phyloP scores from a whole-genome alignment of 2,888 invertebrate genomes.

The Himalopsyche anomala region DNA sequence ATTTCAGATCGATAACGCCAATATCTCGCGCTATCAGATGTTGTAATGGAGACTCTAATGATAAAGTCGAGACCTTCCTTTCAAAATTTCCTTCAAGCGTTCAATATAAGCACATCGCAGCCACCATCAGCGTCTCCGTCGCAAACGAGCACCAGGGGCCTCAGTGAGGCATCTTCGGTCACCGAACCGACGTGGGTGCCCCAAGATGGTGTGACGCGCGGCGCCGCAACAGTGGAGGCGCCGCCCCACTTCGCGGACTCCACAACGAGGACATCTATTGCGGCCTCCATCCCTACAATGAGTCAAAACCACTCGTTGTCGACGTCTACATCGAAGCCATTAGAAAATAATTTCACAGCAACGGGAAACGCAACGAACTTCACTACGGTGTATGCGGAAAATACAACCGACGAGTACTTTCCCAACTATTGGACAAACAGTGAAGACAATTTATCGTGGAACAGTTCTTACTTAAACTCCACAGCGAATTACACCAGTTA shows the following conservation, averaged over 20 bases:
- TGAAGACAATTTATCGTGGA: conserved; percentile 76
- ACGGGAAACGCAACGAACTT: conserved; percentile 66
- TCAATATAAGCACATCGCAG: conserved; percentile 67
- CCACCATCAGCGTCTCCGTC: conserved; percentile 58
- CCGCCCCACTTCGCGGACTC: conserved; percentile 47
- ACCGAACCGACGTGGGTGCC: conserved; percentile 67
- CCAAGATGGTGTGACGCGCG: conserved; percentile 70
- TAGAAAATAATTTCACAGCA: conserved; percentile 56
- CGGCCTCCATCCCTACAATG: conserved; percentile 53
- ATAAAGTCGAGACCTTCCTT: conserved; percentile 70
- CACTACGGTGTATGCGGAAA: conserved; percentile 68
- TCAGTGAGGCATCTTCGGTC: conserved; percentile 65
- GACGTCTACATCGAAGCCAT: conserved; percentile 65
- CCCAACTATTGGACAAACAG: conserved; percentile 69
- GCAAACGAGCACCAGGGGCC: conserved; percentile 60
- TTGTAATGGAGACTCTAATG: conserved; percentile 74
- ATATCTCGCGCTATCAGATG: conserved; percentile 69
- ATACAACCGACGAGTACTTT: conserved; percentile 68
- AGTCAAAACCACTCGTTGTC: conserved; percentile 58
- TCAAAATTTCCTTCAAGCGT: conserved; percentile 70
- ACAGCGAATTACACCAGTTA: conserved; percentile 73
- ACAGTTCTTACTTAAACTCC: conserved; percentile 75
- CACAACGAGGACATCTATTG: conserved; percentile 12
- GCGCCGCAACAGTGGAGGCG: conserved; percentile 69
- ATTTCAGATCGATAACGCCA: conserved; percentile 69